Conservation (phyloP, 2,888 invertebrate species). For the Phlogophora meticulosa region DNA sequence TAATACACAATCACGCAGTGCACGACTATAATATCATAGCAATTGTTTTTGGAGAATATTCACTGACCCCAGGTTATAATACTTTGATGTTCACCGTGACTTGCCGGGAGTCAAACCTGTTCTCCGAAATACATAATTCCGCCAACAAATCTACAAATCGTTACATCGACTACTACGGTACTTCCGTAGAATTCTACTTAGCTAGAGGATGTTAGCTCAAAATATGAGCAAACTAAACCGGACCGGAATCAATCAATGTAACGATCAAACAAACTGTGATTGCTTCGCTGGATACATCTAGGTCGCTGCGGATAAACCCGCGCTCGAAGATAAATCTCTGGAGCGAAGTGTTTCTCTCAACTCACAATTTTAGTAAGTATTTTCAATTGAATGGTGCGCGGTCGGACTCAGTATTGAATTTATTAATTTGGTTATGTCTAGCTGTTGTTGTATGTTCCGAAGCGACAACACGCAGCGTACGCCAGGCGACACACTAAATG, state of each 20-base stretch:
- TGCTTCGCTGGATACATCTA: constrained; percentile 45
- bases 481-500: too few relatives aligned
- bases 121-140: constrained; percentile 6
- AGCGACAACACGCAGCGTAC: too few relatives aligned
- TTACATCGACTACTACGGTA: background rate
- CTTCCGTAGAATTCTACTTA: constrained; percentile 1
- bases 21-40: too few relatives aligned
- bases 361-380: constrained; percentile 32
- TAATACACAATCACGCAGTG: background rate
- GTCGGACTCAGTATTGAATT: constrained; percentile 4
- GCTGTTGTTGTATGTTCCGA: too few relatives aligned
- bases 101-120: background rate
- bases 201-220: constrained; percentile 6
- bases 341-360: constrained; percentile 17
- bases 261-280: constrained; percentile 48
- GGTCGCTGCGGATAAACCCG: constrained; percentile 30
- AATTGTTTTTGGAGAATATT: background rate
- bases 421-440: background rate
- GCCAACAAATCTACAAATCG: background rate
- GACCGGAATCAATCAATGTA: constrained; percentile 32
- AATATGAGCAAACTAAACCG: constrained; percentile 20
- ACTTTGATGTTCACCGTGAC: background rate
- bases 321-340: constrained; percentile 35
- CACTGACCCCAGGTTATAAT: too few relatives aligned
- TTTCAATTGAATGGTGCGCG: constrained; percentile 27